Percentiles rank a stretch among this genome's conserved stretches.
These are phyloP conservation scores for Caenorhabditis sp. DNA, from an alignment of 2,888 invertebrate genomes.

Conservation along the genomic window DNA sequence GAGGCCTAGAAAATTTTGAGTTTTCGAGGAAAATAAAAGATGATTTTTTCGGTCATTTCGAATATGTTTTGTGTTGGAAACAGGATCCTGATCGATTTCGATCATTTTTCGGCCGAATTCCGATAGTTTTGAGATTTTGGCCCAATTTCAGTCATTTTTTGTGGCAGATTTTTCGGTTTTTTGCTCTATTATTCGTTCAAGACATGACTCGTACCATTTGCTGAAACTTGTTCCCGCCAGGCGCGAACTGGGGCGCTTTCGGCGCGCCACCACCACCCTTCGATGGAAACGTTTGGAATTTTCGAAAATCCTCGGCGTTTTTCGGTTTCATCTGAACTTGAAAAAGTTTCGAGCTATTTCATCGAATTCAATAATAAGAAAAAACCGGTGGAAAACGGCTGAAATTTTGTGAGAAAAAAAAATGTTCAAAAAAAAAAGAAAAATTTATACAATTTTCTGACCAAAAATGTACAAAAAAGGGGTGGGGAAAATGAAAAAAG, in stretches of 20 bases:
- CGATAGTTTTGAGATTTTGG: no score
- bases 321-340: slow-evolving; percentile 1
- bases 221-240: slow-evolving; percentile 40
- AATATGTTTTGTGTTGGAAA: no score
- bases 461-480: slow-evolving; percentile 16
- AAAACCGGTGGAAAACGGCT: background rate
- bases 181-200: background rate
- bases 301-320: background rate
- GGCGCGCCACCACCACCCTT: background rate
- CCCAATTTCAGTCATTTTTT: background rate
- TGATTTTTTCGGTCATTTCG: background rate
- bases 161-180: background rate
- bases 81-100: no score
- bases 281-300: slow-evolving; percentile 31
- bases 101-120: background rate
- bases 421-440: background rate
- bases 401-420: no score
- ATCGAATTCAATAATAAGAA: background rate
- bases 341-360: background rate
- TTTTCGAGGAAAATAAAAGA: no score
- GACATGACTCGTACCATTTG: slow-evolving; percentile 5
- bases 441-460: no score
- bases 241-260: background rate
- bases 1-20: slow-evolving; percentile 25
- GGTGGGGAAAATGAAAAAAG: slow-evolving; percentile 9